A percentile compares a stretch with the other conserved stretches of the same genome.
Conservation (phyloP, 2,888 invertebrate genomes). For the Euzetes globulus region DNA sequence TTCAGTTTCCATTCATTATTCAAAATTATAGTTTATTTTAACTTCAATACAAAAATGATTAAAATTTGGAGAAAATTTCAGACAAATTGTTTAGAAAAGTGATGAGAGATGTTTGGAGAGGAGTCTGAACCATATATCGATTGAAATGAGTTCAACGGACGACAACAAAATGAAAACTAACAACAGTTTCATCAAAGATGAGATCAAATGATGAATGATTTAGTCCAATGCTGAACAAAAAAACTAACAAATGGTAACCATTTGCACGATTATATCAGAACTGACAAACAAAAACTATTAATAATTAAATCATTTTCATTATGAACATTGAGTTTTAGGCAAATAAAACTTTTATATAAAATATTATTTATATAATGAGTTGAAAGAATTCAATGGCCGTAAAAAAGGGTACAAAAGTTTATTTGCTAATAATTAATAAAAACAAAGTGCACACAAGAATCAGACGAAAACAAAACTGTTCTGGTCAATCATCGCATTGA, state of each 20-base stretch:
- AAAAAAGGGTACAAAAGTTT: too few relatives aligned
- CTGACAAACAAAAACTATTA: neutral
- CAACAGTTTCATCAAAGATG: neutral
- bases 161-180: neutral
- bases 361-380: neutral
- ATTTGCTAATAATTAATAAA: too few relatives aligned
- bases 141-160: neutral
- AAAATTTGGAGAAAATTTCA: neutral
- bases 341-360: neutral
- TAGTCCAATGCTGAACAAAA: neutral
- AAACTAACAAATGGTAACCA: neutral
- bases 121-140: neutral
- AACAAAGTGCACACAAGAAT: too few relatives aligned
- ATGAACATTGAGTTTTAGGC: neutral
- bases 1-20: neutral
- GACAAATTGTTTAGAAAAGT: neutral
- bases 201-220: constrained; percentile 8
- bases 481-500: too few relatives aligned
- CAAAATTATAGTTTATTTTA: neutral
- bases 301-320: neutral
- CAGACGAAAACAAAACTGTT: too few relatives aligned
- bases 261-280: neutral
- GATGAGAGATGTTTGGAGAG: neutral
- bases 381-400: neutral
- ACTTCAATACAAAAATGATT: neutral